These are phyloP conservation scores for Steinernema carpocapsae DNA, from an alignment of 2,888 invertebrate species.

Conservation along the genomic window DNA sequence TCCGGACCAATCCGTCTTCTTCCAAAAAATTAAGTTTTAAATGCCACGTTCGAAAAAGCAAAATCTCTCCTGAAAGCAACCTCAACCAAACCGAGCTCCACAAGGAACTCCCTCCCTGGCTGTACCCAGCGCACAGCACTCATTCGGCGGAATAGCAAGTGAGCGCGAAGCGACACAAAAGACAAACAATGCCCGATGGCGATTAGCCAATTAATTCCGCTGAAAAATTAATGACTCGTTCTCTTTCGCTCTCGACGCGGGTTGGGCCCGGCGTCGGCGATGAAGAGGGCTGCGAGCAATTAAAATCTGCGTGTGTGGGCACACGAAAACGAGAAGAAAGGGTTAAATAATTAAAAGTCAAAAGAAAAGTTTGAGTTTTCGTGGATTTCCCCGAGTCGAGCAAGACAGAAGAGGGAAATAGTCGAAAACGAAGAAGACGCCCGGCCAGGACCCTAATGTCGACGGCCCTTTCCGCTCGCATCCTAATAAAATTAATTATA, in stretches of 20 bases:
- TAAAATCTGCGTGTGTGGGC: slow-evolving; percentile 29
- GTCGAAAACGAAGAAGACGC: neutral
- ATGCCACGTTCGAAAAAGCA: no score
- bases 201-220: slow-evolving; percentile 32
- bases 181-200: slow-evolving; percentile 32
- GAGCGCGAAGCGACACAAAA: slow-evolving; percentile 11
- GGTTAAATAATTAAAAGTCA: slow-evolving; percentile 11
- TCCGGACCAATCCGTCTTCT: no score
- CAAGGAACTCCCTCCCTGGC: no score
- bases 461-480: slow-evolving; percentile 11
- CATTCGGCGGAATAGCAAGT: slow-evolving; percentile 29
- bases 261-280: no score
- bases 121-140: neutral
- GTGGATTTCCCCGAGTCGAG: no score
- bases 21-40: no score
- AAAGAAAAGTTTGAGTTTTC: no score
- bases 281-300: slow-evolving; percentile 18
- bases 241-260: no score
- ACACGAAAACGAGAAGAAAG: neutral
- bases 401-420: no score
- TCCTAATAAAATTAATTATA: slow-evolving; percentile 32
- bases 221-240: slow-evolving; percentile 32
- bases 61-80: no score
- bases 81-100: no score
- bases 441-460: neutral